Percentiles rank a stretch among this genome's conserved stretches.
These are phyloP conservation scores for Anoplolepis gracilipes DNA, from an alignment of 1,140 invertebrate genomes.

Conservation along the genomic window DNA sequence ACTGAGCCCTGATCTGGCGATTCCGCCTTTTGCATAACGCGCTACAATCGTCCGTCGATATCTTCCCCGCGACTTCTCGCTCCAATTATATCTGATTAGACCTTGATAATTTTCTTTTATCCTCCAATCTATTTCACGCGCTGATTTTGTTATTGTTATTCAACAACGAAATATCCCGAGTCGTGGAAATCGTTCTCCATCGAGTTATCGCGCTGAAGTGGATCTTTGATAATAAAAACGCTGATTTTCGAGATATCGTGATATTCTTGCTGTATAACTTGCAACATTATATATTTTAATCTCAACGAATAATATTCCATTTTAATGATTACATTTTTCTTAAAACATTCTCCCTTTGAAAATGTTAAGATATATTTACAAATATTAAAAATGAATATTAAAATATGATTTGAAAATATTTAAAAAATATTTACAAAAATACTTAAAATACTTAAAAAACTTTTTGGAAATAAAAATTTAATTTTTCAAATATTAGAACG, in stretches of 20 bases:
- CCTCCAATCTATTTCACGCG: constrained; percentile 51
- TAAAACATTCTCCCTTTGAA: not conserved
- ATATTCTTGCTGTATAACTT: not conserved
- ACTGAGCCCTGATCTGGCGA: not conserved
- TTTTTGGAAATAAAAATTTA: constrained; percentile 20
- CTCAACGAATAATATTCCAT: not conserved
- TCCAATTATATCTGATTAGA: constrained; percentile 53
- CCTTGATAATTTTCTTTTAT: constrained; percentile 40
- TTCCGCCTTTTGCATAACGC: constrained; percentile 36
- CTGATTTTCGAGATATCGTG: constrained; percentile 10
- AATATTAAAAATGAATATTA: not conserved
- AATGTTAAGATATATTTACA: not conserved
- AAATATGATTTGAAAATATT: no score
- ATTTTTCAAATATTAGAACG: not conserved
- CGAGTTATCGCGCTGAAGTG: not conserved
- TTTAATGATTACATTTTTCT: not conserved
- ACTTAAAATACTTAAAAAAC: not conserved
- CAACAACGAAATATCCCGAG: constrained; percentile 27
- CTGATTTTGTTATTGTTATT: constrained; percentile 45
- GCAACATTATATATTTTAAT: not conserved
- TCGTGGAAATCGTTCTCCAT: not conserved
- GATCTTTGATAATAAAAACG: constrained; percentile 4
- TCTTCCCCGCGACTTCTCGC: constrained; percentile 29
- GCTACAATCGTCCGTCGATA: constrained; percentile 9
- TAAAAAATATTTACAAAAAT: no score